Conservation (phyloP, 2,888 invertebrate species). For the Pomacea canaliculata region DNA sequence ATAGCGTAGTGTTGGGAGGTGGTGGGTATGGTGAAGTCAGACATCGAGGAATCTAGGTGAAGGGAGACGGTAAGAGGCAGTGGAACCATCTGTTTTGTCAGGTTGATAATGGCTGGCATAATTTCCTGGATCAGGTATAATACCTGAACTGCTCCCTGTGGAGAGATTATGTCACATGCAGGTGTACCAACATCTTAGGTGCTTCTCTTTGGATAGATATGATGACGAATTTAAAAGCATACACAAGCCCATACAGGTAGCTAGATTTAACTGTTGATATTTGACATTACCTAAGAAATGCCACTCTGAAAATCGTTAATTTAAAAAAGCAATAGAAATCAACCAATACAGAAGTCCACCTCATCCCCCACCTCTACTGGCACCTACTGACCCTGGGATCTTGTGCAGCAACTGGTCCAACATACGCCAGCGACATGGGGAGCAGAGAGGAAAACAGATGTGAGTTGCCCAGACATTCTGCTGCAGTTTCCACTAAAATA, state of each 20-base stretch:
- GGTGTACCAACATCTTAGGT: no score
- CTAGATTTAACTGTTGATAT: no score
- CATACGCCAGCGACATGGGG: constrained; percentile 87
- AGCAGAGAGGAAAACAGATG: constrained; percentile 81
- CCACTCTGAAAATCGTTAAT: no score
- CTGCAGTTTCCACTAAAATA: constrained; percentile 55
- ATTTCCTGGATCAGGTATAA: constrained; percentile 88
- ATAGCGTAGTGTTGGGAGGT: constrained; percentile 90
- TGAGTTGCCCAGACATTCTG: constrained; percentile 74
- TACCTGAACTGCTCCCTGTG: constrained; percentile 79
- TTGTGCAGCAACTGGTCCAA: constrained; percentile 83
- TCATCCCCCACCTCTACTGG: no score
- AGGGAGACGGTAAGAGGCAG: constrained; percentile 66
- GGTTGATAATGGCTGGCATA: constrained; percentile 87
- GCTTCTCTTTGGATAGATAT: no score
- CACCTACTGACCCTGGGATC: constrained; percentile 76
- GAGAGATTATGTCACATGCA: not conserved
- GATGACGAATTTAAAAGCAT: no score
- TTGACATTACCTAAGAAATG: no score
- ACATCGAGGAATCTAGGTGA: constrained; percentile 33
- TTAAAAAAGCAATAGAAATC: no score
- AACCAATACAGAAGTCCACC: no score
- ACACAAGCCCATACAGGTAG: no score
- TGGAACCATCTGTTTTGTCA: constrained; percentile 78
- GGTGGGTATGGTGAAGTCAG: constrained; percentile 70